Percentiles rank a stretch among this genome's conserved stretches.
These are phyloP conservation scores for Scolopax bukidnonensis DNA, from an alignment of 2,797 vertebrate genomes.

Conservation along the genomic window DNA sequence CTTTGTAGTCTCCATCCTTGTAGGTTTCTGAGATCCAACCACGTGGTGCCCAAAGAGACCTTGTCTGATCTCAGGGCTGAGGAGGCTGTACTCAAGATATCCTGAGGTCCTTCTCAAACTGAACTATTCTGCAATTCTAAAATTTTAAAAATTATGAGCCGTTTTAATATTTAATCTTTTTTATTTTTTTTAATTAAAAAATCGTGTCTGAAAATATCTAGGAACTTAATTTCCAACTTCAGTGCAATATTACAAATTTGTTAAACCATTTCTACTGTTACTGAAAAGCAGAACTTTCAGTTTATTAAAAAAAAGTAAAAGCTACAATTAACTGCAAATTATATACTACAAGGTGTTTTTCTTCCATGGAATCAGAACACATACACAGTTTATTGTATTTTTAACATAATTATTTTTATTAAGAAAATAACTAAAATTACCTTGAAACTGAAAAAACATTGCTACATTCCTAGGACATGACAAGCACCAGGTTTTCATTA, in stretches of 20 bases:
- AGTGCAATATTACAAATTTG: neutral
- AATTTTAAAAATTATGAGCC: neutral
- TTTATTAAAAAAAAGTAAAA: neutral
- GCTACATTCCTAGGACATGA: neutral
- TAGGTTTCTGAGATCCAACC: neutral
- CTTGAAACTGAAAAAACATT: neutral
- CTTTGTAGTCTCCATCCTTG: neutral
- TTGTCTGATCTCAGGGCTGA: neutral
- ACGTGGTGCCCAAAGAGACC: neutral
- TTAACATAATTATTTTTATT: neutral
- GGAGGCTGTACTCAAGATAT: neutral
- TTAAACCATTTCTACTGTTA: neutral
- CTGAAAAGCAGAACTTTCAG: neutral
- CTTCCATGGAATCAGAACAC: neutral
- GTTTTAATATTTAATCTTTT: neutral
- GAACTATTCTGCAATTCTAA: neutral
- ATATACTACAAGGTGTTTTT: neutral
- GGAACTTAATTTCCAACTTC: neutral
- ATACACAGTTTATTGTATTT: neutral
- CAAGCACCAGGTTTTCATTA: neutral
- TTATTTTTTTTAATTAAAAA: neutral
- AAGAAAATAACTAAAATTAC: neutral
- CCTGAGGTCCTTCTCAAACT: neutral
- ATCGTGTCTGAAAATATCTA: neutral
- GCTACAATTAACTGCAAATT: neutral